These are phyloP conservation scores for Anoplolepis gracilipes DNA, from an alignment of 1,140 invertebrate genomes.

Conservation along the genomic window DNA sequence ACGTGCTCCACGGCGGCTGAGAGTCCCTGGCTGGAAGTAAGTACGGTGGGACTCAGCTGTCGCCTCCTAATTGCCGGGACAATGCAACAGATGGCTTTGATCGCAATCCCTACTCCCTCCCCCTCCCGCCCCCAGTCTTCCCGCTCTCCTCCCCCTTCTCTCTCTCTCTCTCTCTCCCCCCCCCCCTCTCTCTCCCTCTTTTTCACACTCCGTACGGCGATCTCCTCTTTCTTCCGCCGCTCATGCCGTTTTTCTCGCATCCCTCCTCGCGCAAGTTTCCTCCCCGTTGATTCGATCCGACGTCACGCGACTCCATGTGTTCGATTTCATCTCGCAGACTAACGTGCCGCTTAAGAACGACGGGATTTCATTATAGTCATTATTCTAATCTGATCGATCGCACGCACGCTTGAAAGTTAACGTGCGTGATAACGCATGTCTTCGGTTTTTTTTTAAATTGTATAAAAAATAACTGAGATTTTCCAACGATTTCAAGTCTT, in stretches of 20 bases:
- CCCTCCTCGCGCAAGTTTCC: slow-evolving; percentile 28
- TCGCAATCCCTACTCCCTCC: slow-evolving; percentile 82
- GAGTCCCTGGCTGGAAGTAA: slow-evolving; percentile 84
- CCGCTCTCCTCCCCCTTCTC: slow-evolving; percentile 65
- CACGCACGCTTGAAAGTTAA: slow-evolving; percentile 21
- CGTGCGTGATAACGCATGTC: neutral
- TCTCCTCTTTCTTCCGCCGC: neutral
- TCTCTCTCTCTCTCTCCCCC: slow-evolving; percentile 41
- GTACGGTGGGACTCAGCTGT: slow-evolving; percentile 85
- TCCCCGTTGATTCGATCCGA: slow-evolving; percentile 31
- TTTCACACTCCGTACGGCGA: slow-evolving; percentile 49
- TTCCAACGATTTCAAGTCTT: neutral
- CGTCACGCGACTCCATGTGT: slow-evolving; percentile 51
- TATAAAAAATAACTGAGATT: neutral
- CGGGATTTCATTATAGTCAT: slow-evolving; percentile 37
- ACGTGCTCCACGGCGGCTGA: slow-evolving; percentile 81
- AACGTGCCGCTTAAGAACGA: slow-evolving; percentile 32
- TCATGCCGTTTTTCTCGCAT: slow-evolving; percentile 37
- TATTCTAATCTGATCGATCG: slow-evolving; percentile 18
- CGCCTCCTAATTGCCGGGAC: slow-evolving; percentile 86
- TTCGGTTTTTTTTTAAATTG: neutral
- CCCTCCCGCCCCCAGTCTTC: slow-evolving; percentile 75
- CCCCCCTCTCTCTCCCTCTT: neutral
- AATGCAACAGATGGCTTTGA: slow-evolving; percentile 87
- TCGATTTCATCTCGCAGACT: slow-evolving; percentile 53